Evolutionary conservation across 2,797 vertebrate species (phyloP).

Genomic region (Amblyopsis hoosieri): DNA sequence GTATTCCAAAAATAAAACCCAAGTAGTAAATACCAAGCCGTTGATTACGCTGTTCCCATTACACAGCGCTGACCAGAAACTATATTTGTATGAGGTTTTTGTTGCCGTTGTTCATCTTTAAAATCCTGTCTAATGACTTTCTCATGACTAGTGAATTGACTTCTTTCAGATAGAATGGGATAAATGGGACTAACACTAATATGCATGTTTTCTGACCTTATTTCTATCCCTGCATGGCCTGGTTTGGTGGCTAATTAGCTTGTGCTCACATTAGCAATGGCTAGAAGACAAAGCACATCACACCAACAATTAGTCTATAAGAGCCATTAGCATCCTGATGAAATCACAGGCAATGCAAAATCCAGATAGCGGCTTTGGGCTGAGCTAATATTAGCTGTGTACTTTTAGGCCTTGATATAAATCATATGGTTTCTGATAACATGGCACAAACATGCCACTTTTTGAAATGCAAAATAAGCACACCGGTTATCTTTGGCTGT

Average conservation of each 20-base stretch:
- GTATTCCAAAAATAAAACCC: neutral
- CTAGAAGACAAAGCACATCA: conserved; percentile 48
- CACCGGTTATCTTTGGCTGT: neutral
- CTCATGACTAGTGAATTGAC: conserved; percentile 1
- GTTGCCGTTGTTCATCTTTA: conserved; percentile 28
- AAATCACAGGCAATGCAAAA: neutral
- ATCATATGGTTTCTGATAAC: neutral
- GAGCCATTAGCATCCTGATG: conserved; percentile 31
- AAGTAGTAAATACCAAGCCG: conserved; percentile 11
- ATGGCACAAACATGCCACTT: neutral
- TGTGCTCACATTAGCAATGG: conserved; percentile 33
- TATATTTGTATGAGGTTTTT: neutral
- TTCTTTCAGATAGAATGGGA: conserved; percentile 24
- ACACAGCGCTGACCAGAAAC: conserved; percentile 14
- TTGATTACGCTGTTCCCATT: neutral
- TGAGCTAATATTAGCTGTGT: neutral
- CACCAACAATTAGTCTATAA: conserved; percentile 59
- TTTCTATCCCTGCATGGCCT: conserved; percentile 60
- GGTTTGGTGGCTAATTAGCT: conserved; percentile 66
- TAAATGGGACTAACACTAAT: conserved; percentile 47
- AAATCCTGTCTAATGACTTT: conserved; percentile 25
- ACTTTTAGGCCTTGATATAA: neutral
- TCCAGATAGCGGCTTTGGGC: neutral
- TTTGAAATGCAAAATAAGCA: neutral
- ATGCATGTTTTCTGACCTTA: conserved; percentile 50